Evolutionary conservation across 2,797 vertebrate genomes (phyloP), one percentile per base, ranked within the genome.

Genomic region (Falco columbarius): DNA sequence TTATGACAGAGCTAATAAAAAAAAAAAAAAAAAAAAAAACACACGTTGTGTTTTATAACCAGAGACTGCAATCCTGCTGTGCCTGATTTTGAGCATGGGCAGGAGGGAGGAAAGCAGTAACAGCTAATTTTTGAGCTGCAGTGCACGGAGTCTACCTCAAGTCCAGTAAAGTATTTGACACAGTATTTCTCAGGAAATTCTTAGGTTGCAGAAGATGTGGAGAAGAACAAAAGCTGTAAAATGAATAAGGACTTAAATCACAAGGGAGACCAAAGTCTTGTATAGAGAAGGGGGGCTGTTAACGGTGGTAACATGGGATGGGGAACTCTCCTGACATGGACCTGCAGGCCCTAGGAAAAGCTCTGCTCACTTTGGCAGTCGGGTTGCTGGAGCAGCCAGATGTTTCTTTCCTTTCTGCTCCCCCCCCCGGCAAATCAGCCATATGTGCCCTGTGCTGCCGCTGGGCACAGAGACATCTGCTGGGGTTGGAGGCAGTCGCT

Each of bases 1-100:
- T 96, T 96, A 54, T 95, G 95, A 72, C 80, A 94, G 54, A 92
- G 34, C 87, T 86, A 75, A 86, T 74, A n/a, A 81, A 54, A 79
- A 56, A 52, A 29, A 23, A 38, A 55, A 13, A 42, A 19, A 24
- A 46, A 26, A 71, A 49, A 73, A 36, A 46, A 34, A 40, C 36
- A 10, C 36, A 36, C 36, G 17, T 85, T 36, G 13, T 89, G 89
- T 92, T 94, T 95, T 89, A 89, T 96, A 97, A 94, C 63, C 42
- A 81, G 65, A 54, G 54, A 46, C 44, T 62, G 82, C 81, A 87
- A 42, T 87, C 77, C 77, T 90, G 47, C 40, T 74, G 63, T 74
- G 63, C 65, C 65, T 70, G 44, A 27, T 52, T 36, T 52, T 49
- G 67, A 91, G 74, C 42, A 76, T 56, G 34, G 47, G 38, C 29